Conservation (phyloP, 2,888 invertebrate genomes). For the Drosophila yooni region DNA sequence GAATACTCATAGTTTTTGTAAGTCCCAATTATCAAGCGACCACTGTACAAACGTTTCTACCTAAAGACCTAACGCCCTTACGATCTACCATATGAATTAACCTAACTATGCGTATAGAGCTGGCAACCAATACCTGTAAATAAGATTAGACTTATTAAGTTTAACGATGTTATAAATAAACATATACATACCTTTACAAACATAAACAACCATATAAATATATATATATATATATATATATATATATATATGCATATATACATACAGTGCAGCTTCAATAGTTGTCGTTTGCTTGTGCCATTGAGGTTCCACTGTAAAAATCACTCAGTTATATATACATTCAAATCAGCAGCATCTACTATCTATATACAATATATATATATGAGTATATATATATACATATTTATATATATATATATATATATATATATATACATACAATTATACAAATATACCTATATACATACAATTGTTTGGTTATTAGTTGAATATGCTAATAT, state of each 20-base stretch:
- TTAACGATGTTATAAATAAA: slow-evolving; percentile 56
- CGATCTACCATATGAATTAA: slow-evolving; percentile 41
- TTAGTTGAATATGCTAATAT: slow-evolving; percentile 16
- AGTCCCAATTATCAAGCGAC: background rate
- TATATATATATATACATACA: slow-evolving; percentile 47
- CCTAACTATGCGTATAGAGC: slow-evolving; percentile 51
- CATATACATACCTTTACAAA: slow-evolving; percentile 12
- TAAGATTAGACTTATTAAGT: slow-evolving; percentile 75
- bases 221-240: slow-evolving; percentile 10
- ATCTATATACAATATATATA: slow-evolving; percentile 11
- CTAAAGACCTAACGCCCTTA: slow-evolving; percentile 7
- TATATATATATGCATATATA: slow-evolving; percentile 12
- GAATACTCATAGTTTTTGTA: background rate
- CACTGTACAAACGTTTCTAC: slow-evolving; percentile 14
- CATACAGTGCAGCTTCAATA: slow-evolving; percentile 37
- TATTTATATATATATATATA: slow-evolving; percentile 33
- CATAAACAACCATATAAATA: slow-evolving; percentile 14
- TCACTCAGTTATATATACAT: slow-evolving; percentile 29
- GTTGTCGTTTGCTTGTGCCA: slow-evolving; percentile 13
- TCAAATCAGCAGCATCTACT: slow-evolving; percentile 42
- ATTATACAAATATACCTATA: slow-evolving; percentile 34
- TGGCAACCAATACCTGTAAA: slow-evolving; percentile 76
- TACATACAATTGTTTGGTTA: slow-evolving; percentile 37
- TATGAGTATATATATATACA: background rate
- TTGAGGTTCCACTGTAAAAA: slow-evolving; percentile 34